Conservation (phyloP, 2,797 vertebrate genomes). For the Melanogrammus aeglefinus region DNA sequence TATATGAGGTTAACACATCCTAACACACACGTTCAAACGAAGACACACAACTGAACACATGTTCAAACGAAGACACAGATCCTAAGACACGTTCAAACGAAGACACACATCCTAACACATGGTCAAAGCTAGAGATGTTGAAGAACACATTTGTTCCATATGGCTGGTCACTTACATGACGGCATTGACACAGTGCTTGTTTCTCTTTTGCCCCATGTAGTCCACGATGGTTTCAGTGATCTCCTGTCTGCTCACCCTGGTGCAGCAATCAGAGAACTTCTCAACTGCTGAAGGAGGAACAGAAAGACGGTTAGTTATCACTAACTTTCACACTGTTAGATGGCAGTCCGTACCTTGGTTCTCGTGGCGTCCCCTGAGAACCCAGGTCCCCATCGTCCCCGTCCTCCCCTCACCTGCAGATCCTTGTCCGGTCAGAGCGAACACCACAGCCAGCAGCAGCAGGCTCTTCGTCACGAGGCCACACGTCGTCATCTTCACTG, state of each 20-base stretch:
- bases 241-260: not conserved
- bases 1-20: not conserved
- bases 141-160: not conserved
- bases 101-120: not conserved
- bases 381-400: too few species aligned
- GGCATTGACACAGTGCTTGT: constrained; percentile 36
- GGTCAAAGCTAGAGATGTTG: not conserved
- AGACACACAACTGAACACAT: too few species aligned
- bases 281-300: not conserved
- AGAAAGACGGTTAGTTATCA: not conserved
- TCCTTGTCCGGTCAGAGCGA: not conserved
- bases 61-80: too few species aligned
- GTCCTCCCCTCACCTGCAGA: not conserved
- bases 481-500: constrained; percentile 1
- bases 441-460: not conserved
- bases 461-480: not conserved
- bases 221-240: constrained; percentile 17
- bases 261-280: not conserved
- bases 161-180: constrained; percentile 31
- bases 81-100: too few species aligned
- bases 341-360: not conserved
- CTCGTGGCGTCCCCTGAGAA: not conserved
- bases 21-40: too few species aligned
- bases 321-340: too few species aligned
- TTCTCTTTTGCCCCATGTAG: not conserved